A percentile compares a stretch with the other conserved stretches of the same genome.
Evolutionary conservation across 2,797 vertebrate species (phyloP).

Genomic region (Naso thynnoides): DNA sequence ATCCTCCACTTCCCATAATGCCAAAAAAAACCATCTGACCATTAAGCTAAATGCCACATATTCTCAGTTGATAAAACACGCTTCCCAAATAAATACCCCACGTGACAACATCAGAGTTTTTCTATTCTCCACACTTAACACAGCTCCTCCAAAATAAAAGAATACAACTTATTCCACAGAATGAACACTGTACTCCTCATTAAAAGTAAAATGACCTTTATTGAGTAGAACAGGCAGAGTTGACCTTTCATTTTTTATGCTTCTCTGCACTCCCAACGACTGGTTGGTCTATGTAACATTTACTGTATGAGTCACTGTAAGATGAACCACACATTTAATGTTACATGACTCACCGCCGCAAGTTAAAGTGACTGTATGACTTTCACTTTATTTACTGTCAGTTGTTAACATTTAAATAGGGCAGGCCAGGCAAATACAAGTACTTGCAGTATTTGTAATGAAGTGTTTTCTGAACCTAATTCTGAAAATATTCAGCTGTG

Average conservation of each 20-base stretch:
- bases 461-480: slow-evolving; percentile 15
- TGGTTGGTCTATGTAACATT: neutral
- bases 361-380: neutral
- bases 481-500: slow-evolving; percentile 30
- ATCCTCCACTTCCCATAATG: neutral
- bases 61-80: no score
- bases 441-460: slow-evolving; percentile 2
- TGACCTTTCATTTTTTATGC: neutral
- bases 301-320: neutral
- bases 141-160: neutral
- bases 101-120: neutral
- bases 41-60: no score
- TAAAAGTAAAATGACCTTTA: neutral
- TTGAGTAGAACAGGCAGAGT: neutral
- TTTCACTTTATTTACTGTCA: neutral
- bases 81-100: no score
- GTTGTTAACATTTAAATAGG: neutral
- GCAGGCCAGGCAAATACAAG: neutral
- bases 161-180: neutral
- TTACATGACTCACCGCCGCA: neutral
- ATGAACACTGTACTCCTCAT: neutral
- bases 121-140: neutral
- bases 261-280: neutral
- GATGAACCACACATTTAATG: neutral
- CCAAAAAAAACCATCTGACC: neutral